A percentile compares a stretch with the other conserved stretches of the same genome.
Conservation (phyloP, 2,797 vertebrate species). For the Salmo trutta region DNA sequence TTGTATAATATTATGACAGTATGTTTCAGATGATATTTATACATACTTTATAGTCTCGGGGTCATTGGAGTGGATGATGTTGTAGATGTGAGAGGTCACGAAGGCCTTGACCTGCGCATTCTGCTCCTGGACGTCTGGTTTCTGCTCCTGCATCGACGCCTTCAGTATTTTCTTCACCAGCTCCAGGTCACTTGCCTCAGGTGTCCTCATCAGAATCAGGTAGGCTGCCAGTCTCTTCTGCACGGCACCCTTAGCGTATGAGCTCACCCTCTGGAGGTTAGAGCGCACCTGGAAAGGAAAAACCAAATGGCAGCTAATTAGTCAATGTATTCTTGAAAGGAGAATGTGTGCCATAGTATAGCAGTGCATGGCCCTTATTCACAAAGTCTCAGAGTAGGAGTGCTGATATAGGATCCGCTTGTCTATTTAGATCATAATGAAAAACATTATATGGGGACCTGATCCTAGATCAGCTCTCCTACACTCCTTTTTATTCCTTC, state of each 20-base stretch:
- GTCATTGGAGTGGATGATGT: conserved; percentile 85
- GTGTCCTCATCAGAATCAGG: conserved; percentile 86
- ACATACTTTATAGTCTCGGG: conserved; percentile 80
- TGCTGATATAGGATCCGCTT: background rate
- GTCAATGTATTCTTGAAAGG: background rate
- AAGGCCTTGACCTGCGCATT: conserved; percentile 87
- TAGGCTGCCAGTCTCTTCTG: conserved; percentile 91
- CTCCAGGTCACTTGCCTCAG: conserved; percentile 74
- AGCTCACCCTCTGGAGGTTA: conserved; percentile 81
- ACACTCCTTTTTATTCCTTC: background rate
- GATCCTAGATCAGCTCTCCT: no score
- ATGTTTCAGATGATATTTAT: background rate
- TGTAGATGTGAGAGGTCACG: conserved; percentile 85
- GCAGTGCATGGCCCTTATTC: background rate
- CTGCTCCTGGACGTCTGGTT: conserved; percentile 66
- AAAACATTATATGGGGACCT: background rate
- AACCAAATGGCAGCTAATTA: background rate
- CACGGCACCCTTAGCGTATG: conserved; percentile 74
- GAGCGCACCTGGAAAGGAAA: conserved; percentile 70
- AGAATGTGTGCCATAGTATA: background rate
- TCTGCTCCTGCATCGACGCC: background rate
- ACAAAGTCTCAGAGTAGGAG: background rate
- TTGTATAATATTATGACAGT: background rate
- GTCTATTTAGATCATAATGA: background rate
- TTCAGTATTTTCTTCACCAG: conserved; percentile 77